These are phyloP conservation scores for Matsumurasca onukii DNA, from an alignment of 1,140 invertebrate species.

Conservation along the genomic window DNA sequence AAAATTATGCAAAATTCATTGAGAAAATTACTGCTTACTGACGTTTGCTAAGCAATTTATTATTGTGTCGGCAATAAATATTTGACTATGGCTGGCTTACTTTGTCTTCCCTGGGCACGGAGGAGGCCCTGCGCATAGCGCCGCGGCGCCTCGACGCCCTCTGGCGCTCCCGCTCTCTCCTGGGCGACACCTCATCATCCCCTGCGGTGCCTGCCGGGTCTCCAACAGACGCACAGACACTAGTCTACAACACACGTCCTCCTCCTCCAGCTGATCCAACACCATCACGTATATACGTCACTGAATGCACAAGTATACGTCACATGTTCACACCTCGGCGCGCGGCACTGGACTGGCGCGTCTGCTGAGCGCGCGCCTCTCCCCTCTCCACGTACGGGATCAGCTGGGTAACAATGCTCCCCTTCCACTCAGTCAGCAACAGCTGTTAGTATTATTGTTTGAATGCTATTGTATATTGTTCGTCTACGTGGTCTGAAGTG, in stretches of 20 bases:
- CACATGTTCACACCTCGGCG: constrained; percentile 2
- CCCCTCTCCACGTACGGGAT: constrained; percentile 11
- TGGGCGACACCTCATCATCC: not conserved
- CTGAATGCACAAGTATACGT: not conserved
- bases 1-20: too few relatives aligned
- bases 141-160: constrained; percentile 34
- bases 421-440: not conserved
- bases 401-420: constrained; percentile 1
- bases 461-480: too few relatives aligned
- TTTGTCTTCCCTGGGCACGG: constrained; percentile 29
- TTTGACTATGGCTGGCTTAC: not conserved
- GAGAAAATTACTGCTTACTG: too few relatives aligned
- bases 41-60: too few relatives aligned
- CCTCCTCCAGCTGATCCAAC: constrained; percentile 21
- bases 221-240: constrained; percentile 24
- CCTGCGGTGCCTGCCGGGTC: not conserved
- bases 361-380: not conserved
- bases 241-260: constrained; percentile 24
- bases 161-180: constrained; percentile 33
- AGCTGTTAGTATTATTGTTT: not conserved
- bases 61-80: too few relatives aligned
- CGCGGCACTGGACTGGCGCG: constrained; percentile 16
- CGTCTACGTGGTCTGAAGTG: too few relatives aligned
- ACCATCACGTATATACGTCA: constrained; percentile 4
- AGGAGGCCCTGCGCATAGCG: constrained; percentile 39